A percentile compares a stretch with the other conserved stretches of the same genome.
These are phyloP conservation scores for Cherax destructor DNA, from an alignment of 1,140 invertebrate species.

Conservation along the genomic window DNA sequence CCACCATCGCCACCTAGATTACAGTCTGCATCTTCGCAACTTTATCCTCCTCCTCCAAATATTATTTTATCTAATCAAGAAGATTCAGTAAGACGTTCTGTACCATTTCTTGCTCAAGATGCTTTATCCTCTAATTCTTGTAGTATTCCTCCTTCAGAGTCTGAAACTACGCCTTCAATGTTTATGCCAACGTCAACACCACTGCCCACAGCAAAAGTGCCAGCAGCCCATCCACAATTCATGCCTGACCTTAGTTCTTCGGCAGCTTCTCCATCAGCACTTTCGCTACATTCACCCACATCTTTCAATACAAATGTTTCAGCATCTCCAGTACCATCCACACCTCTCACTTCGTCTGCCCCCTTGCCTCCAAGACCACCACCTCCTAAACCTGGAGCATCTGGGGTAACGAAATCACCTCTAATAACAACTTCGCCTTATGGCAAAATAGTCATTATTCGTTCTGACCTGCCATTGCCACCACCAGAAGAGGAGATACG, in stretches of 20 bases:
- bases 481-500: constrained; percentile 67
- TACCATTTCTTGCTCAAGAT: background rate
- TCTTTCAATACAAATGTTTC: background rate
- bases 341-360: background rate
- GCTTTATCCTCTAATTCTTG: background rate
- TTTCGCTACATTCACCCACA: constrained; percentile 9
- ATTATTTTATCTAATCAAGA: background rate
- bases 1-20: constrained; percentile 41
- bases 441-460: constrained; percentile 67
- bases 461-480: constrained; percentile 62
- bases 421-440: constrained; percentile 59
- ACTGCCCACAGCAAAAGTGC: constrained; percentile 28
- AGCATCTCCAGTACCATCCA: constrained; percentile 3
- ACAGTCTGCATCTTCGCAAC: background rate
- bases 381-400: background rate
- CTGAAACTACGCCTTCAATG: constrained; percentile 2
- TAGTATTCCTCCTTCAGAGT: constrained; percentile 37
- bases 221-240: constrained; percentile 23
- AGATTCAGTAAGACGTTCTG: background rate
- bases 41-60: constrained; percentile 18
- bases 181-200: constrained; percentile 12
- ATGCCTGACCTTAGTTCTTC: constrained; percentile 24
- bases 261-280: constrained; percentile 39
- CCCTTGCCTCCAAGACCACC: constrained; percentile 13
- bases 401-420: constrained; percentile 16